Evolutionary conservation across 2,888 invertebrate genomes (phyloP), one percentile per base, ranked within the genome.

Genomic region (Eurois occulta): DNA sequence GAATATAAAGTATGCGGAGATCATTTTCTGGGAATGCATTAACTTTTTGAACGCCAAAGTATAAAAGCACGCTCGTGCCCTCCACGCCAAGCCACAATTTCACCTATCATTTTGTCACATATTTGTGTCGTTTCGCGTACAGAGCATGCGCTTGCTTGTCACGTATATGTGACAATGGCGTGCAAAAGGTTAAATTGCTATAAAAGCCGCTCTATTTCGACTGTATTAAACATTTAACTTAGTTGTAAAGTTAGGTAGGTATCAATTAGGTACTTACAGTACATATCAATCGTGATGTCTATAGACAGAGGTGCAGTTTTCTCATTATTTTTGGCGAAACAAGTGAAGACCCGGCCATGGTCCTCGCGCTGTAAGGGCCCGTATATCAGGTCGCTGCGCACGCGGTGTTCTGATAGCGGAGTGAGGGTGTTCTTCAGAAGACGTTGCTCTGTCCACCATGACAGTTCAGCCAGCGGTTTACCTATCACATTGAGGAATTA

Each of bases 261-360:
- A 46, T n/a, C 35, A 66, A 32, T 24, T 85, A 64, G 16, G n/a
- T 65, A 97, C 98, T 97, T 92, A 98, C 98, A 95, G 91, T 97
- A 97, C 97, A 98, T 97, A 92, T 98, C 98, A 84, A 98, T 94
- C 67, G 97, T 97, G 86, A 98, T 97, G 80, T 97, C 97, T 85
- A 97, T 97, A 81, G 97, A 97, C 85, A 98, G 97, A 75, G 98
- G 98, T 75, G 96, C 93, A 66, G 97, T 97, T 90, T 97, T 95
- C 89, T 98, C 97, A 93, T 98, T 98, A 94, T 98, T 98, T 86
- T 97, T 95, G 65, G 98, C 98, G 89, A 97, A 97, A 92, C 98
- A 98, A 1, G 97, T 97, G 94, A 98, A 96, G 88, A 97, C 96
- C 84, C 96, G 94, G 91, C 98, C 97, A 78, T 98, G 97, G 94